Percentiles rank a stretch among this genome's conserved stretches.
phyloP scores from a whole-genome alignment of 1,140 invertebrate species.

The Pseudachorutes palmiensis region DNA sequence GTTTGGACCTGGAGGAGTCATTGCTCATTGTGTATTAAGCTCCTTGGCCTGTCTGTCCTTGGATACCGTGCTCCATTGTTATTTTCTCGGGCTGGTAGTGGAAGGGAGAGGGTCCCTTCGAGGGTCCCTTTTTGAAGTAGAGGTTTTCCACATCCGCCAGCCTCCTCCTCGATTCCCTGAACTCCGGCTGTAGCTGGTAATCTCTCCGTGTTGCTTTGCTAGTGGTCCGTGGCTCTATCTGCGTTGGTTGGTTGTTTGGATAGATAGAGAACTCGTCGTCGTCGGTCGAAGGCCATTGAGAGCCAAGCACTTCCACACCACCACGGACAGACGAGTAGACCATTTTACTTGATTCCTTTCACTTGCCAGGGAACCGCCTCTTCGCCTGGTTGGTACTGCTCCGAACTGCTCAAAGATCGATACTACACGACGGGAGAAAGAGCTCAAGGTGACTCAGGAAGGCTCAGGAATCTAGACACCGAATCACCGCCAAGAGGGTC shows the following conservation, averaged over 20 bases:
- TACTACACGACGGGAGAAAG: background rate
- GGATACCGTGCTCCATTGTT: too few species aligned
- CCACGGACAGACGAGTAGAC: background rate
- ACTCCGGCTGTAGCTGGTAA: background rate
- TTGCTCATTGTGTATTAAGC: background rate
- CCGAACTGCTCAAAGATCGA: background rate
- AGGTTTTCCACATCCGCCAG: background rate
- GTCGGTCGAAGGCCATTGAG: slow-evolving; percentile 1
- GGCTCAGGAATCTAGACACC: background rate
- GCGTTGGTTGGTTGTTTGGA: background rate
- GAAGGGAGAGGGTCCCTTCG: background rate
- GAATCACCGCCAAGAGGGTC: background rate
- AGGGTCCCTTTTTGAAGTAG: background rate
- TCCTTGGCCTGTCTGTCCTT: background rate
- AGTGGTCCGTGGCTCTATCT: background rate
- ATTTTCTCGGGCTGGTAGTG: background rate
- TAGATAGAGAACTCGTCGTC: slow-evolving; percentile 10
- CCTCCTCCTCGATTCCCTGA: background rate
- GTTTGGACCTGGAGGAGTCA: too few species aligned
- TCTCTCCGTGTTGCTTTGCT: background rate
- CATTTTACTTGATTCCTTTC: background rate
- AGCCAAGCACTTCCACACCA: too few species aligned
- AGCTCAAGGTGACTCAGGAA: background rate
- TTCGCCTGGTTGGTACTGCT: background rate
- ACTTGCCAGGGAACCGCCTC: background rate